Evolutionary conservation across 2,113 vertebrate species (phyloP).

Genomic region (Sinosuthora webbiana): DNA sequence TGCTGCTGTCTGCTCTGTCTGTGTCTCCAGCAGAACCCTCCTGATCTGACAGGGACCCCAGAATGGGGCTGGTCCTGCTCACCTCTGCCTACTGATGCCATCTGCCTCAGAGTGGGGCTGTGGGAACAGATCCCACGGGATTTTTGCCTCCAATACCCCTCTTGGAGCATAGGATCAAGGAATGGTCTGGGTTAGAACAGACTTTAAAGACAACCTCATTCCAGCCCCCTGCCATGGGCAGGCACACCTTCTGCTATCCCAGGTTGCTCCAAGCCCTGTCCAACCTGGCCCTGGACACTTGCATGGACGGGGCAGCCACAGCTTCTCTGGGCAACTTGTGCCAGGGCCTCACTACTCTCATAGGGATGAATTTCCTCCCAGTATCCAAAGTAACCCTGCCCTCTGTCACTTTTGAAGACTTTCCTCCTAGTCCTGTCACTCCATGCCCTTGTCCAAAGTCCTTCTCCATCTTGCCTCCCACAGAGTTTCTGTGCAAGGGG

Average conservation of each 20-base stretch:
- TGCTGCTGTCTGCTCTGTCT: neutral
- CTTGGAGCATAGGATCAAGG: neutral
- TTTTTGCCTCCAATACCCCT: neutral
- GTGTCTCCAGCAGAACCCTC: neutral
- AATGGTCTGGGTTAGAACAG: neutral
- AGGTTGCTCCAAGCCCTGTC: neutral
- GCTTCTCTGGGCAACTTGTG: neutral
- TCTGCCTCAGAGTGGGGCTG: fast-evolving
- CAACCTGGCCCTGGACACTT: neutral
- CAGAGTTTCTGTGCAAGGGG: neutral
- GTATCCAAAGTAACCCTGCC: neutral
- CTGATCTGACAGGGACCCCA: neutral
- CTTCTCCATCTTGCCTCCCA: neutral
- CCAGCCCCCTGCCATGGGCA: neutral
- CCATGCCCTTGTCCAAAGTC: neutral
- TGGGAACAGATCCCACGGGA: fast-evolving
- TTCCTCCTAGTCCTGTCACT: neutral
- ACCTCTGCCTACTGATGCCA: neutral
- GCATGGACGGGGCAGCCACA: neutral
- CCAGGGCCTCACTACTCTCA: neutral
- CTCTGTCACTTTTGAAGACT: neutral
- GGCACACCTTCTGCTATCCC: neutral
- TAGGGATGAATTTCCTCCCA: neutral
- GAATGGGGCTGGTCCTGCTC: neutral
- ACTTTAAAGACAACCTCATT: neutral